A percentile compares a stretch with the other conserved stretches of the same genome.
These are phyloP conservation scores for Baryphthengus martii DNA, from an alignment of 2,113 vertebrate species.

Conservation along the genomic window DNA sequence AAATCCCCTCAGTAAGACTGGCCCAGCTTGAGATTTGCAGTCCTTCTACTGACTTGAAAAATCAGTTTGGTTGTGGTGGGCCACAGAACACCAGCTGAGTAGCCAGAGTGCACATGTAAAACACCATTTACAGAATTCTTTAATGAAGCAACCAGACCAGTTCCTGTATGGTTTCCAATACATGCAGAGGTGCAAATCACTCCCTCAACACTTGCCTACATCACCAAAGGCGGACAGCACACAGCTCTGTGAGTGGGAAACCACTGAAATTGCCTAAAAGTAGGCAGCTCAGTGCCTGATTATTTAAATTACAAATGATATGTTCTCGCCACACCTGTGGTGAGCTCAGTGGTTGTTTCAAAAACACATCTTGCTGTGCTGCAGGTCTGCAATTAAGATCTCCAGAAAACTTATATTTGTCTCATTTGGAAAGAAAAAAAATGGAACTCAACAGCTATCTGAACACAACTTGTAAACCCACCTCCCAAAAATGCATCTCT, in stretches of 20 bases:
- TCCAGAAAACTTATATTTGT: neutral
- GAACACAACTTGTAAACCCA: neutral
- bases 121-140: neutral
- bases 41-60: neutral
- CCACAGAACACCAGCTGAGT: neutral
- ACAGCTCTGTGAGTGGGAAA: neutral
- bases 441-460: neutral
- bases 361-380: neutral
- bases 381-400: neutral
- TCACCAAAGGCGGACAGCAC: neutral
- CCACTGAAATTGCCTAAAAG: neutral
- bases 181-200: neutral
- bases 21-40: neutral
- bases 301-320: neutral
- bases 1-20: neutral
- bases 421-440: neutral
- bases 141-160: neutral
- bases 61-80: neutral
- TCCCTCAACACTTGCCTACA: neutral
- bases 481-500: rapidly evolving
- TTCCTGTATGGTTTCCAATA: neutral
- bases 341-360: neutral
- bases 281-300: neutral
- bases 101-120: neutral
- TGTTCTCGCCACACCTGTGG: neutral